A percentile compares a stretch with the other conserved stretches of the same genome.
These are phyloP conservation scores for Eristalis intricaria DNA, from an alignment of 2,888 invertebrate genomes.

Conservation along the genomic window DNA sequence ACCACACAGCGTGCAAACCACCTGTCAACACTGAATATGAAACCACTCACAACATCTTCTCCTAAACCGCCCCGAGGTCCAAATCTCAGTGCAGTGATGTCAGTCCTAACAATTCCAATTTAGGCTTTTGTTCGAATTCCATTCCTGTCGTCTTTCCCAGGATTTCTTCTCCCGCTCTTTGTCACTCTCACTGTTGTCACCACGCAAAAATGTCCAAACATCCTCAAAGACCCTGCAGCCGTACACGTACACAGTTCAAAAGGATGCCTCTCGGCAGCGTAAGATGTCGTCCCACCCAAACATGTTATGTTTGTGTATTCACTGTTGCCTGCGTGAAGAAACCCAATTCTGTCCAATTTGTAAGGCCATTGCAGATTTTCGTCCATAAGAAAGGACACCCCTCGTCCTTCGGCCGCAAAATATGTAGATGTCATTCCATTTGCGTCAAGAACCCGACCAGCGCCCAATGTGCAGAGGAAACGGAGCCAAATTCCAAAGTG, in stretches of 20 bases:
- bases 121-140: too few species aligned
- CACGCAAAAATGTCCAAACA: background rate
- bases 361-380: background rate
- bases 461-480: background rate
- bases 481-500: background rate
- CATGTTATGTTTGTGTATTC: background rate
- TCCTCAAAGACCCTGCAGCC: background rate
- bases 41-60: too few species aligned
- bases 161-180: too few species aligned
- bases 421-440: background rate
- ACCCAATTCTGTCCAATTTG: background rate
- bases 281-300: background rate
- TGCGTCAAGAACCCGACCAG: background rate
- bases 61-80: too few species aligned
- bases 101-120: too few species aligned
- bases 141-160: too few species aligned
- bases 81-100: too few species aligned
- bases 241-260: background rate
- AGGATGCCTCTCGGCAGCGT: background rate
- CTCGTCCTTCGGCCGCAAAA: background rate
- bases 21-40: too few species aligned
- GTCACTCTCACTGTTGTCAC: too few species aligned
- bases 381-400: background rate
- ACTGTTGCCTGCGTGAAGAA: background rate
- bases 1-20: too few species aligned